phyloP scores from a whole-genome alignment of 53 echinoderm and acorn worm genomes.

The Mesocentrotus franciscanus region DNA sequence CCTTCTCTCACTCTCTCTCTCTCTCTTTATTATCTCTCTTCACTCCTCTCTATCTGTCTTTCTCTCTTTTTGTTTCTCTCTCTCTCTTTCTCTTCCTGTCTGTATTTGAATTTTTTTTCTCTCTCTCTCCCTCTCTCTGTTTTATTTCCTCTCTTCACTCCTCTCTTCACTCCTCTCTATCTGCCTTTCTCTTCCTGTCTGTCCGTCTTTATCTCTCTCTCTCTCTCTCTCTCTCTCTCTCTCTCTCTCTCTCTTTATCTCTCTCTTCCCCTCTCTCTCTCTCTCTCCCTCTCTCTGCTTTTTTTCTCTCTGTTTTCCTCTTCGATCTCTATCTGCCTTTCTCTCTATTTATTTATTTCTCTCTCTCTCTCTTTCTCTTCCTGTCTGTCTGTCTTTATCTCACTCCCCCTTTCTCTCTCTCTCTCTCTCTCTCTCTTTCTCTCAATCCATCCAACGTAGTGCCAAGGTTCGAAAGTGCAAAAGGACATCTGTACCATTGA shows the following conservation, averaged over 20 bases:
- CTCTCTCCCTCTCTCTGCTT: neutral
- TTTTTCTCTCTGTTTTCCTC: neutral
- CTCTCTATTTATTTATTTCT: neutral
- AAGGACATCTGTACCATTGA: neutral
- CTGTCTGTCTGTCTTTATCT: no score
- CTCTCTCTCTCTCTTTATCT: neutral
- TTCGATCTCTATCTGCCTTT: neutral
- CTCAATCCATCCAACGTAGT: no score
- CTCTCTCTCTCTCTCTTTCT: neutral
- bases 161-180: neutral
- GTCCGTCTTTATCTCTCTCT: neutral
- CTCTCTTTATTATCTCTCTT: neutral
- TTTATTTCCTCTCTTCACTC: neutral
- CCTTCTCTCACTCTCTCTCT: neutral
- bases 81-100: neutral
- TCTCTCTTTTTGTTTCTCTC: neutral
- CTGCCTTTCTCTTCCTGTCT: neutral
- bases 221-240: neutral
- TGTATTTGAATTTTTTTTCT: neutral
- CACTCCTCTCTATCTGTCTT: neutral
- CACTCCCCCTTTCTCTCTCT: neutral
- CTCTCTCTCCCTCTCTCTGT: neutral
- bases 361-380: neutral
- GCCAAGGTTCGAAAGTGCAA: no score
- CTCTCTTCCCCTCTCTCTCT: neutral